phyloP scores from a whole-genome alignment of 2,113 vertebrate genomes.

The Eleginops maclovinus region DNA sequence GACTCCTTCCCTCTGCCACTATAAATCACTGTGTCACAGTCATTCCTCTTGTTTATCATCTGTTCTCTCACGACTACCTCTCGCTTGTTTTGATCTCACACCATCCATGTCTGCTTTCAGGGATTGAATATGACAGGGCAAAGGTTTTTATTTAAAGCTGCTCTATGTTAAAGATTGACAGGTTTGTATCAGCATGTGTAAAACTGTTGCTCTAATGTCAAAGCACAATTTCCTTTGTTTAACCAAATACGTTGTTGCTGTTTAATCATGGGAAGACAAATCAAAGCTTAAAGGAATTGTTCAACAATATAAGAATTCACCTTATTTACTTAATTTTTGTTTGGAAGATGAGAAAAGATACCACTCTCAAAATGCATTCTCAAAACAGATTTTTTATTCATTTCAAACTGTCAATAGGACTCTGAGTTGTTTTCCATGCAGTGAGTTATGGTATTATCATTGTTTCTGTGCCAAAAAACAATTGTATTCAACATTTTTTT shows the following conservation, averaged over 20 bases:
- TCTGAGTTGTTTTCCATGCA: too few relatives aligned
- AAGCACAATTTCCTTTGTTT: not conserved
- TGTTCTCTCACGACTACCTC: not conserved
- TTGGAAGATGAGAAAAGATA: not conserved
- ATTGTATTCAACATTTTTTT: too few relatives aligned
- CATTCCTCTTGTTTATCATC: not conserved
- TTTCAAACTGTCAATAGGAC: not conserved
- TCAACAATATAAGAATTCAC: not conserved
- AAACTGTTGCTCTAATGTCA: too few relatives aligned
- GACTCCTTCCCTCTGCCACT: slow-evolving; percentile 20
- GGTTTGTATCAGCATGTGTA: not conserved
- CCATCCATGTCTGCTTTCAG: slow-evolving; percentile 17
- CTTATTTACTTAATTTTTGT: not conserved
- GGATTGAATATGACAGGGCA: slow-evolving; percentile 12
- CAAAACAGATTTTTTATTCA: not conserved
- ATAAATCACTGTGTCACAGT: slow-evolving; percentile 54
- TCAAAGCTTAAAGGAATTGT: not conserved
- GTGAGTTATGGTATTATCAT: not conserved
- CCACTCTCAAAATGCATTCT: not conserved
- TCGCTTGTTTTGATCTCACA: not conserved
- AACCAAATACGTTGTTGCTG: too few relatives aligned
- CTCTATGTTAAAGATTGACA: not conserved
- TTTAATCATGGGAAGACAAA: not conserved
- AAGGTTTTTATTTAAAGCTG: slow-evolving; percentile 9
- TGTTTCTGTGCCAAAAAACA: too few relatives aligned